Percentiles rank a stretch among this genome's conserved stretches.
phyloP scores from a whole-genome alignment of 1,140 invertebrate species.

The Caligus rogercresseyi region DNA sequence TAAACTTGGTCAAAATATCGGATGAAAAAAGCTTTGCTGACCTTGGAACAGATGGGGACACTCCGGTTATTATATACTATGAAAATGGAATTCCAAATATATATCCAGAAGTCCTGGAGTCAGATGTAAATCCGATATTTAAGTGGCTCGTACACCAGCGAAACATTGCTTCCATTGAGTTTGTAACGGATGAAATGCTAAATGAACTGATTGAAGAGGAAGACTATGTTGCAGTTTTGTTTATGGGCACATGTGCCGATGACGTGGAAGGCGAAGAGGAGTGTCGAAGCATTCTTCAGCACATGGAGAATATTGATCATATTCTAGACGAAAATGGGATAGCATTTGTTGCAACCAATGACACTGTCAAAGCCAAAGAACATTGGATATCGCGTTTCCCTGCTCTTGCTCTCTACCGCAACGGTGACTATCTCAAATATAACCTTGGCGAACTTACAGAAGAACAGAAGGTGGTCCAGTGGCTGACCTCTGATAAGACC shows the following conservation, averaged over 20 bases:
- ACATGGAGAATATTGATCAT: slow-evolving; percentile 80
- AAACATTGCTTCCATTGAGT: slow-evolving; percentile 83
- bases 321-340: slow-evolving; percentile 82
- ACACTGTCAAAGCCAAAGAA: slow-evolving; percentile 39
- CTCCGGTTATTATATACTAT: slow-evolving; percentile 73
- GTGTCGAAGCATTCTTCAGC: slow-evolving; percentile 61
- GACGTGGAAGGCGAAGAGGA: slow-evolving; percentile 55
- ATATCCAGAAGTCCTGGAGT: slow-evolving; percentile 46
- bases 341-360: slow-evolving; percentile 76
- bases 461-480: slow-evolving; percentile 61
- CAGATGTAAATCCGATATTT: slow-evolving; percentile 73
- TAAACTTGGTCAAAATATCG: slow-evolving; percentile 82
- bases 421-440: slow-evolving; percentile 49
- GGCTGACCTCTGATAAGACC: slow-evolving; percentile 75
- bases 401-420: slow-evolving; percentile 68
- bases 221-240: slow-evolving; percentile 82
- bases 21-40: slow-evolving; percentile 73
- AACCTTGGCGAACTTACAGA: slow-evolving; percentile 64
- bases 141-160: slow-evolving; percentile 68
- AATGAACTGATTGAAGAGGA: slow-evolving; percentile 68
- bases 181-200: slow-evolving; percentile 83
- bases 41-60: slow-evolving; percentile 52
- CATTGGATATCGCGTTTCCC: slow-evolving; percentile 45
- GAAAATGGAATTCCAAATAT: slow-evolving; percentile 74
- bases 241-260: slow-evolving; percentile 52